Conservation (phyloP, 2,113 vertebrate species). For the Siniperca knerii region DNA sequence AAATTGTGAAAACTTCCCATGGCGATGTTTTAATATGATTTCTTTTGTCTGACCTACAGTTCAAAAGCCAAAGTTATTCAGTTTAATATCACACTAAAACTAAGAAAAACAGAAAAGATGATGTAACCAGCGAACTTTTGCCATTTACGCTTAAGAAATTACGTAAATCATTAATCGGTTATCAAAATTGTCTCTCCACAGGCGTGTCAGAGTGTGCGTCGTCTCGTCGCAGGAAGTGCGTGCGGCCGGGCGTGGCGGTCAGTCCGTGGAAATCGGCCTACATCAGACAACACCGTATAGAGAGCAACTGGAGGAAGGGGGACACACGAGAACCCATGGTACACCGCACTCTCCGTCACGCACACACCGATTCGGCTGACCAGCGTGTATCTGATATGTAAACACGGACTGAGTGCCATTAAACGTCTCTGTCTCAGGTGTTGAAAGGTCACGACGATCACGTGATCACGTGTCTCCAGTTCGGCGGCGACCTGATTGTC, state of each 20-base stretch:
- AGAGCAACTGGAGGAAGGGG: slow-evolving; percentile 96
- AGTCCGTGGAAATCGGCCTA: slow-evolving; percentile 97
- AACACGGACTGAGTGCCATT: accelerated
- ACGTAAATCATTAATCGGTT: neutral
- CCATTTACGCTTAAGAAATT: neutral
- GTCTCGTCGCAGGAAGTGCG: slow-evolving; percentile 90
- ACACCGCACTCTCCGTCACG: neutral
- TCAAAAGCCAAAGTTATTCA: too few relatives aligned
- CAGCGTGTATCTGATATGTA: accelerated
- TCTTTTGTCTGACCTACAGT: too few relatives aligned
- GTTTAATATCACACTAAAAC: too few relatives aligned
- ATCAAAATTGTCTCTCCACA: slow-evolving; percentile 46
- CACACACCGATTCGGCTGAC: accelerated
- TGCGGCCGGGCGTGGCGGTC: slow-evolving; percentile 88
- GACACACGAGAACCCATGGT: slow-evolving; percentile 94
- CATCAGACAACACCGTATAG: slow-evolving; percentile 95
- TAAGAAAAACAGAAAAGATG: too few relatives aligned
- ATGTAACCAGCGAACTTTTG: too few relatives aligned
- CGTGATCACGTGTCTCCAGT: slow-evolving; percentile 97
- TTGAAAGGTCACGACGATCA: slow-evolving; percentile 97
- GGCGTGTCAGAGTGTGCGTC: slow-evolving; percentile 92
- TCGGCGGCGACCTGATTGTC: slow-evolving; percentile 96
- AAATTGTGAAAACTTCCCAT: too few relatives aligned
- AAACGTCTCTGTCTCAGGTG: slow-evolving; percentile 81
- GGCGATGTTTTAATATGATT: too few relatives aligned